These are phyloP conservation scores for Bombus cullumanus DNA, from an alignment of 1,140 invertebrate species.

Conservation along the genomic window DNA sequence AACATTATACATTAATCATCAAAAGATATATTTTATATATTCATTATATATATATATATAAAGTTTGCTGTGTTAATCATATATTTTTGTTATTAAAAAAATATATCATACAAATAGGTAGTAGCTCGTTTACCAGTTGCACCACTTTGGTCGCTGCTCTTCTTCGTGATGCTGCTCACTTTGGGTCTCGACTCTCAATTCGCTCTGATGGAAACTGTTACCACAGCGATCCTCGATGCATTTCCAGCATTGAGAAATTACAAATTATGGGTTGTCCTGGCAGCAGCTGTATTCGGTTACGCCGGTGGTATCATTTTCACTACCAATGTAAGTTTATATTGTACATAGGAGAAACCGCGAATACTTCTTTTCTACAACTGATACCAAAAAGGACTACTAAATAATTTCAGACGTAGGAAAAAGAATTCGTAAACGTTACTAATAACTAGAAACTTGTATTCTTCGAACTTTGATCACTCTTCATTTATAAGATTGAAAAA, in stretches of 20 bases:
- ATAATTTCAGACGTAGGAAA: too few relatives aligned
- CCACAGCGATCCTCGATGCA: constrained; percentile 90
- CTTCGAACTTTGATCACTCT: too few relatives aligned
- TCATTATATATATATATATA: too few relatives aligned
- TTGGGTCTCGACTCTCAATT: constrained; percentile 92
- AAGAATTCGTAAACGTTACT: too few relatives aligned
- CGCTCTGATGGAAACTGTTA: constrained; percentile 91
- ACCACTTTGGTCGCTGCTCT: constrained; percentile 92
- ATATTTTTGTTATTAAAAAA: background rate
- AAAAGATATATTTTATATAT: too few relatives aligned
- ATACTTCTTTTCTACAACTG: background rate
- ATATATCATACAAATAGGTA: constrained; percentile 62
- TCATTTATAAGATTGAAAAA: too few relatives aligned
- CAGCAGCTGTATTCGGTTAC: constrained; percentile 88
- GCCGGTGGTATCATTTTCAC: constrained; percentile 89
- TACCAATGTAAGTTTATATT: constrained; percentile 85
- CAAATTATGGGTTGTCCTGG: constrained; percentile 89
- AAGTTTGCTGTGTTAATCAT: too few relatives aligned
- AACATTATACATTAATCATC: too few relatives aligned
- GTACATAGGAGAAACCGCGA: background rate
- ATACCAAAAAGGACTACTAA: too few relatives aligned
- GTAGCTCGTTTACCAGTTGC: constrained; percentile 91
- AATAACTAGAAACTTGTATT: too few relatives aligned
- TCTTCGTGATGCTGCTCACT: constrained; percentile 93
- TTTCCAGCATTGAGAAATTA: constrained; percentile 88